Conservation (phyloP, 2,113 vertebrate genomes). For the Echinops telfairi region DNA sequence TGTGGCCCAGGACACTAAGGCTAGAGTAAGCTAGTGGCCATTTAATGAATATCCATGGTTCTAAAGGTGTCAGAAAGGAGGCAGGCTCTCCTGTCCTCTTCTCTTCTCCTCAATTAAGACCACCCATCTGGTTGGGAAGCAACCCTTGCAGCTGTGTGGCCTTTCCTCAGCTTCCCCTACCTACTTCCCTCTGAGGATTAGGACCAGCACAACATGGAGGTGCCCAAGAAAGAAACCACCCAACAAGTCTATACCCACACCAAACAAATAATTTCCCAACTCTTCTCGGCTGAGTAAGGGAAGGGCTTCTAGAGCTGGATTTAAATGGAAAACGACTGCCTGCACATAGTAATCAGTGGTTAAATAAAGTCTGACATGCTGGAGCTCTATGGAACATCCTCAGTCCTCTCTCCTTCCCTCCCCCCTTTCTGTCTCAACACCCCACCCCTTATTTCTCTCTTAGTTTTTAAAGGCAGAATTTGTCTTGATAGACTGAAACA, state of each 20-base stretch:
- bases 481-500: background rate
- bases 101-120: too few species aligned
- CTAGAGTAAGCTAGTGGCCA: background rate
- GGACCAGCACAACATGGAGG: background rate
- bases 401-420: too few species aligned
- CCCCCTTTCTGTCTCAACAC: too few species aligned
- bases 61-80: background rate
- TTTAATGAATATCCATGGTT: background rate
- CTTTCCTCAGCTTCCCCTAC: too few species aligned
- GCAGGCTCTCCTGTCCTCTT: background rate
- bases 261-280: background rate
- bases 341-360: background rate
- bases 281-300: background rate
- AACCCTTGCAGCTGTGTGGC: too few species aligned
- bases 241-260: background rate
- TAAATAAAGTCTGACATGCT: background rate
- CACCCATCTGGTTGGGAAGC: background rate
- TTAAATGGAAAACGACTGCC: background rate
- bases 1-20: background rate
- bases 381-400: background rate
- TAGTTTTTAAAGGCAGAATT: background rate
- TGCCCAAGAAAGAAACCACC: background rate
- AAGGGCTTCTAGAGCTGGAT: background rate
- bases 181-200: background rate
- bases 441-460: background rate